phyloP scores from a whole-genome alignment of 2,113 vertebrate species.

The Phoenicopterus ruber region DNA sequence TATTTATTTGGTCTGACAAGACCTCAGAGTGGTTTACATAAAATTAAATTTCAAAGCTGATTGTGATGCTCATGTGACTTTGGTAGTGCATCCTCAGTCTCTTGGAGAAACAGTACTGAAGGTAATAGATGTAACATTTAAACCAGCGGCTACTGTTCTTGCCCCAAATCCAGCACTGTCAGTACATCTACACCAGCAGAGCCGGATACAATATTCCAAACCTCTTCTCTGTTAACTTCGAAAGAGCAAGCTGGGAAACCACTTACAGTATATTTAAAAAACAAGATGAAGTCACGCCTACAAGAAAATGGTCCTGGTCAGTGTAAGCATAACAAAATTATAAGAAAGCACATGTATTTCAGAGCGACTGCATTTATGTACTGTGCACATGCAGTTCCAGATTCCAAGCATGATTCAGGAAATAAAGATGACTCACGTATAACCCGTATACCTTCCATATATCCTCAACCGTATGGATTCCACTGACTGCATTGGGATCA shows the following conservation, averaged over 20 bases:
- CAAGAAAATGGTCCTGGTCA: neutral
- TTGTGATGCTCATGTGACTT: neutral
- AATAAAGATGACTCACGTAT: neutral
- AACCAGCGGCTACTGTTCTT: neutral
- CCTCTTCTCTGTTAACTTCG: neutral
- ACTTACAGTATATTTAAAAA: neutral
- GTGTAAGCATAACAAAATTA: neutral
- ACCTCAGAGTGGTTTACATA: neutral
- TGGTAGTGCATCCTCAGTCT: neutral
- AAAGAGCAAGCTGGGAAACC: neutral
- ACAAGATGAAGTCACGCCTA: neutral
- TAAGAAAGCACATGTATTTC: neutral
- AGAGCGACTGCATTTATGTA: neutral
- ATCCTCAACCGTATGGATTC: neutral
- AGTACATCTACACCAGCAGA: neutral
- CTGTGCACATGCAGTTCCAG: neutral
- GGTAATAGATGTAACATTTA: neutral
- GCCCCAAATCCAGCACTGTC: neutral
- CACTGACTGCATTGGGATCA: neutral
- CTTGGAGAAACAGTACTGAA: neutral
- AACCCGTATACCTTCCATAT: neutral
- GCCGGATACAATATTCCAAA: neutral
- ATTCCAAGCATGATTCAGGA: neutral
- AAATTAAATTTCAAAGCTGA: neutral
- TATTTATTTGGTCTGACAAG: neutral